phyloP scores from a whole-genome alignment of 2,888 invertebrate genomes.

The Chromoteleia sp. region DNA sequence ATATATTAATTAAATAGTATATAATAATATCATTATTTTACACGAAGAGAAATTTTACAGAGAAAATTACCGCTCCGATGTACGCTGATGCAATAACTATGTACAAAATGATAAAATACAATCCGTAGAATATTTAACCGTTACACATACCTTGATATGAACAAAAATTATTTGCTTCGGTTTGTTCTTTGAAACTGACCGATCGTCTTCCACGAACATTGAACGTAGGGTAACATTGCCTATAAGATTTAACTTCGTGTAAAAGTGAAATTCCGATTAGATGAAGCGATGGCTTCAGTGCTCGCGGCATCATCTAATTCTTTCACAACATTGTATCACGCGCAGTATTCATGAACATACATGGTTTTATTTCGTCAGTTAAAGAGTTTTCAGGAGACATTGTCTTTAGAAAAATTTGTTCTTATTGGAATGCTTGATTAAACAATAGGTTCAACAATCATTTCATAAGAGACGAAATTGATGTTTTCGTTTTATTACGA shows the following conservation, averaged over 20 bases:
- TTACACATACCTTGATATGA: constrained; percentile 18
- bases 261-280: constrained; percentile 80
- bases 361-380: constrained; percentile 53
- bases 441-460: constrained; percentile 73
- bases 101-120: constrained; percentile 42
- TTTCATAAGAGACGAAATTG: constrained; percentile 63
- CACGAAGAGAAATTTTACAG: constrained; percentile 49
- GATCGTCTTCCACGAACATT: background rate
- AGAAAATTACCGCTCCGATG: constrained; percentile 5
- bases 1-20: constrained; percentile 82
- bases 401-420: constrained; percentile 49
- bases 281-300: constrained; percentile 48
- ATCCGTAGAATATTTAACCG: background rate
- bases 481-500: constrained; percentile 29
- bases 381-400: constrained; percentile 51
- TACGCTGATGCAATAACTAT: constrained; percentile 18
- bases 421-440: constrained; percentile 78
- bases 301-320: constrained; percentile 55
- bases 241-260: constrained; percentile 67
- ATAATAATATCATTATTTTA: constrained; percentile 80
- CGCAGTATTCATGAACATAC: constrained; percentile 67
- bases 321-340: constrained; percentile 72
- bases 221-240: constrained; percentile 23
- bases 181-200: background rate
- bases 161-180: background rate